Evolutionary conservation across 2,113 vertebrate genomes (phyloP).

Genomic region (Isichthys henryi): DNA sequence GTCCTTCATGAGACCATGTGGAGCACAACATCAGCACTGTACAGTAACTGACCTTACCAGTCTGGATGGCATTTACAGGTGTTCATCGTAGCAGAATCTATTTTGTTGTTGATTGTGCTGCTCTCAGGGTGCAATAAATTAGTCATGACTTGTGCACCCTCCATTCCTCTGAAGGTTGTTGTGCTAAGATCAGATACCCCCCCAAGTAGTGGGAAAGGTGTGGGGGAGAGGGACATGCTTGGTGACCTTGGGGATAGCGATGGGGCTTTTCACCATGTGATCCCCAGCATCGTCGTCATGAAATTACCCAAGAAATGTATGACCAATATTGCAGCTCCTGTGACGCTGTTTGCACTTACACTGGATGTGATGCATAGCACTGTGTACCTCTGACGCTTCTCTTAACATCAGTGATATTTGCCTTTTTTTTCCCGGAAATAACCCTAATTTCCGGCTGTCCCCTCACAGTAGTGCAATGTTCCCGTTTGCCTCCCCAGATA

Average conservation of each 20-base stretch:
- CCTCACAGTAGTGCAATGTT: background rate
- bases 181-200: background rate
- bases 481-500: background rate
- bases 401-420: background rate
- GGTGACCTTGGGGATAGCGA: background rate
- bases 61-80: background rate
- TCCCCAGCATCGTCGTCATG: background rate
- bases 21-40: background rate
- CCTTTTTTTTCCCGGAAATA: background rate
- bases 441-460: background rate
- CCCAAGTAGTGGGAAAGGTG: background rate
- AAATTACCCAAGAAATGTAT: background rate
- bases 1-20: background rate
- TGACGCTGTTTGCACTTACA: background rate
- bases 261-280: background rate
- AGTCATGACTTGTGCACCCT: background rate
- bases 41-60: background rate
- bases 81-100: background rate
- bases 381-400: background rate
- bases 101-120: background rate
- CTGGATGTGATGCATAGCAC: background rate
- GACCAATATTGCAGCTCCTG: background rate
- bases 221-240: no score
- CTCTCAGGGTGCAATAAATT: background rate
- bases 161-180: background rate